These are phyloP conservation scores for Podotricha telesiphe DNA, from an alignment of 2,888 invertebrate genomes.

Conservation along the genomic window DNA sequence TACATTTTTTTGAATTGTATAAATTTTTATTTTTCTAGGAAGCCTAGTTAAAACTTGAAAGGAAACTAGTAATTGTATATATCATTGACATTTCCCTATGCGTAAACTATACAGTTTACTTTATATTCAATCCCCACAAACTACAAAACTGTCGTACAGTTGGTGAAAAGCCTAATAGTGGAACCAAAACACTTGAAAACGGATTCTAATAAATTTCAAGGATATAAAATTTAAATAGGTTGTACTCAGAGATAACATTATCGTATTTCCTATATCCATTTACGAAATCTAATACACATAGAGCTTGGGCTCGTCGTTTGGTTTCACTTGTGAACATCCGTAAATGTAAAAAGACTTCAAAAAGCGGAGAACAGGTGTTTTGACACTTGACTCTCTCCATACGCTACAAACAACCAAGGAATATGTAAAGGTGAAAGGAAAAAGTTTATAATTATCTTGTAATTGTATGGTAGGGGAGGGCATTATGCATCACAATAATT, in stretches of 20 bases:
- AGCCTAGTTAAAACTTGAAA: background rate
- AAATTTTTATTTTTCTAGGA: too few relatives aligned
- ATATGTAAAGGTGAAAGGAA: too few relatives aligned
- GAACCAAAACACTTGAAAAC: slow-evolving; percentile 27
- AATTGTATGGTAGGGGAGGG: background rate
- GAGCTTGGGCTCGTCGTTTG: background rate
- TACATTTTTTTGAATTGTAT: too few relatives aligned
- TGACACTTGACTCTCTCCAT: too few relatives aligned
- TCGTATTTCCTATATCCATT: slow-evolving; percentile 3
- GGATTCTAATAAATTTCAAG: slow-evolving; percentile 36
- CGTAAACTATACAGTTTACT: too few relatives aligned
- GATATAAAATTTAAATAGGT: slow-evolving; percentile 35
- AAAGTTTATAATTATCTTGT: background rate
- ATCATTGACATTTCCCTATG: too few relatives aligned
- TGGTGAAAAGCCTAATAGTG: background rate
- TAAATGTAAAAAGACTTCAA: too few relatives aligned
- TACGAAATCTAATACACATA: slow-evolving; percentile 4
- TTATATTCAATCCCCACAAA: too few relatives aligned
- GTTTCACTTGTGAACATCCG: background rate
- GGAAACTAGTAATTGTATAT: too few relatives aligned
- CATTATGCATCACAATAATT: background rate
- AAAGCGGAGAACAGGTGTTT: too few relatives aligned
- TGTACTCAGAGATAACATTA: slow-evolving; percentile 13
- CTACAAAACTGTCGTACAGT: background rate
- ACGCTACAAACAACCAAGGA: too few relatives aligned